These are phyloP conservation scores for Hipposideros armiger DNA, from an alignment of 2,113 vertebrate genomes.

Conservation along the genomic window DNA sequence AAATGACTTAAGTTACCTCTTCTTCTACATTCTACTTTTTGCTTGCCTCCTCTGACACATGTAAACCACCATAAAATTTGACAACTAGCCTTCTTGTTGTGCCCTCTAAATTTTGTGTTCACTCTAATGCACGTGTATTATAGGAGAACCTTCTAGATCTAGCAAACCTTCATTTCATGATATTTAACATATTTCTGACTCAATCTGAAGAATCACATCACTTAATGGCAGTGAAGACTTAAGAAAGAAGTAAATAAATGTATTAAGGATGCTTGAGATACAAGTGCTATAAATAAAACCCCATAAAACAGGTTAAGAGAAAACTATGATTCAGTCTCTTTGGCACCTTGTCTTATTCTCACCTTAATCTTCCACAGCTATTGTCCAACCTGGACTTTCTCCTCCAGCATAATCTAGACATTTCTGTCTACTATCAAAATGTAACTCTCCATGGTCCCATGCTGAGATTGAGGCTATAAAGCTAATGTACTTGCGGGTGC, in stretches of 20 bases:
- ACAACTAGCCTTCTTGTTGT: background rate
- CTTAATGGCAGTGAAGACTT: background rate
- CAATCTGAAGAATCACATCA: background rate
- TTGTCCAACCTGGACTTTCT: background rate
- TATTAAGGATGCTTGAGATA: background rate
- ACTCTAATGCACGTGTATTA: background rate
- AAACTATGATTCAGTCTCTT: background rate
- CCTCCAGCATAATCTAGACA: background rate
- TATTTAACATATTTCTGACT: background rate
- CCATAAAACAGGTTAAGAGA: background rate
- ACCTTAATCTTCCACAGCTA: background rate
- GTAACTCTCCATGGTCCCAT: background rate
- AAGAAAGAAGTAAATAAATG: conserved; percentile 9
- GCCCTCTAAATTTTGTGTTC: background rate
- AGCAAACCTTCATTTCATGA: background rate
- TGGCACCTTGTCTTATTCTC: background rate
- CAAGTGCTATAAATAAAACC: background rate
- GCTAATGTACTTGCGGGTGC: background rate
- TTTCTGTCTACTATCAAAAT: background rate
- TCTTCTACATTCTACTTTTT: background rate
- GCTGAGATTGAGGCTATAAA: background rate
- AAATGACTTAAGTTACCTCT: conserved; percentile 20
- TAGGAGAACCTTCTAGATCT: background rate
- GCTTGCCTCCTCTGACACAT: background rate
- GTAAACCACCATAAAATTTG: background rate